Percentiles rank a stretch among this genome's conserved stretches.
Conservation (phyloP, 1,140 invertebrate genomes). For the Ruditapes philippinarum region DNA sequence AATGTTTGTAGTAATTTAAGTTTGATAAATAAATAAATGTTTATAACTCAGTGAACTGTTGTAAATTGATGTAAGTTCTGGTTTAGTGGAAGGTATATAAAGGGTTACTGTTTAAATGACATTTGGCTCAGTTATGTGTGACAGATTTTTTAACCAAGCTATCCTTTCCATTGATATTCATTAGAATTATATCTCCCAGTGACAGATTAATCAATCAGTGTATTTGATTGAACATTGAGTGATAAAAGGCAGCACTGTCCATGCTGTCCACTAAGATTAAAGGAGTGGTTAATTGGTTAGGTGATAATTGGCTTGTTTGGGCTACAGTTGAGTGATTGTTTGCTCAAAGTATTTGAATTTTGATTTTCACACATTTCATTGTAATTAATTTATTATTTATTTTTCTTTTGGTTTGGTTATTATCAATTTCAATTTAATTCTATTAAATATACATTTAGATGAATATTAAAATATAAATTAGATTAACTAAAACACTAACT, state of each 20-base stretch:
- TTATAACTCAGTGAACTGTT: too few species aligned
- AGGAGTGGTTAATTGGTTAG: background rate
- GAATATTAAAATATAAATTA: background rate
- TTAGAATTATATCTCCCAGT: too few species aligned
- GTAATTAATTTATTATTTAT: background rate
- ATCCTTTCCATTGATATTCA: too few species aligned
- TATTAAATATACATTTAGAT: background rate
- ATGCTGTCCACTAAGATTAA: background rate
- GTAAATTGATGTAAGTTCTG: too few species aligned
- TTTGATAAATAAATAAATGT: too few species aligned
- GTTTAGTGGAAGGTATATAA: too few species aligned
- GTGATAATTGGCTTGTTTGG: background rate
- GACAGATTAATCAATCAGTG: too few species aligned
- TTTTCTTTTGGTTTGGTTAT: background rate
- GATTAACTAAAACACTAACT: too few species aligned
- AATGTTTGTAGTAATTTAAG: too few species aligned
- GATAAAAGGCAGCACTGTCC: background rate
- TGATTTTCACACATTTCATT: background rate
- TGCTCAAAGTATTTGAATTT: background rate
- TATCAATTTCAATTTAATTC: background rate
- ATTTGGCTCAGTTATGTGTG: too few species aligned
- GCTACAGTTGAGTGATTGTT: background rate
- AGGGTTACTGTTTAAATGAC: too few species aligned
- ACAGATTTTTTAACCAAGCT: too few species aligned
- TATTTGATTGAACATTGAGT: constrained; percentile 1